Percentiles rank a stretch among this genome's conserved stretches.
These are phyloP conservation scores for Melanerpes aurifrons DNA, from an alignment of 2,113 vertebrate genomes.

Conservation along the genomic window DNA sequence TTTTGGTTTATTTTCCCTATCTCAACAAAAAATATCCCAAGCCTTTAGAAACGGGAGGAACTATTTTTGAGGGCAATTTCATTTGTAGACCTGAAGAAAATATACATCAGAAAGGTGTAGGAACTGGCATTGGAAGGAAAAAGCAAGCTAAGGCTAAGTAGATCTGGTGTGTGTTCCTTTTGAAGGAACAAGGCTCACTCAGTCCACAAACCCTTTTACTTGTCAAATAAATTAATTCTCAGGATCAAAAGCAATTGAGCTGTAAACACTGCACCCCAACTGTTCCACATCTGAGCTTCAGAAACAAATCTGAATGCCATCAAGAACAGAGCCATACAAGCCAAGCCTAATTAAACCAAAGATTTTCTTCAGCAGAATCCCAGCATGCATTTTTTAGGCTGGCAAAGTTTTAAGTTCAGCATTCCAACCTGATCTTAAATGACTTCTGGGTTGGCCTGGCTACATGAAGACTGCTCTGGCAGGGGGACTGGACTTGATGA, in stretches of 20 bases:
- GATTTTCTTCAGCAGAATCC: neutral
- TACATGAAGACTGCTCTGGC: neutral
- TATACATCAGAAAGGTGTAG: slow-evolving; percentile 8
- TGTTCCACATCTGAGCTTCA: neutral
- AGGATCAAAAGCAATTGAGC: neutral
- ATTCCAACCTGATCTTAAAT: neutral
- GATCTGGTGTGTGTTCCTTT: neutral
- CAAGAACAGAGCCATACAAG: neutral
- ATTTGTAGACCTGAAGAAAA: slow-evolving; percentile 25
- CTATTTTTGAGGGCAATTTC: neutral
- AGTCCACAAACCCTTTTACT: neutral
- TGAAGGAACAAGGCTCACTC: neutral
- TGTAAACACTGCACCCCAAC: neutral
- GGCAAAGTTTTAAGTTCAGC: neutral
- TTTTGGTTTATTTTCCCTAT: neutral
- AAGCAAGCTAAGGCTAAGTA: slow-evolving; percentile 13
- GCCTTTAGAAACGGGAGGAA: slow-evolving; percentile 7
- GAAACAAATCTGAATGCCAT: neutral
- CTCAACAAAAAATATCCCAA: neutral
- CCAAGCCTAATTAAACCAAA: neutral
- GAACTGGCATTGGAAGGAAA: neutral
- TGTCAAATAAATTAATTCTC: neutral
- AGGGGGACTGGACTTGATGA: no score
- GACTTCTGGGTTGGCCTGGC: neutral
- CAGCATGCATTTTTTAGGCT: neutral